Percentiles rank a stretch among this genome's conserved stretches.
Conservation (phyloP, 1,140 invertebrate species). For the Phenacoccus solenopsis region DNA sequence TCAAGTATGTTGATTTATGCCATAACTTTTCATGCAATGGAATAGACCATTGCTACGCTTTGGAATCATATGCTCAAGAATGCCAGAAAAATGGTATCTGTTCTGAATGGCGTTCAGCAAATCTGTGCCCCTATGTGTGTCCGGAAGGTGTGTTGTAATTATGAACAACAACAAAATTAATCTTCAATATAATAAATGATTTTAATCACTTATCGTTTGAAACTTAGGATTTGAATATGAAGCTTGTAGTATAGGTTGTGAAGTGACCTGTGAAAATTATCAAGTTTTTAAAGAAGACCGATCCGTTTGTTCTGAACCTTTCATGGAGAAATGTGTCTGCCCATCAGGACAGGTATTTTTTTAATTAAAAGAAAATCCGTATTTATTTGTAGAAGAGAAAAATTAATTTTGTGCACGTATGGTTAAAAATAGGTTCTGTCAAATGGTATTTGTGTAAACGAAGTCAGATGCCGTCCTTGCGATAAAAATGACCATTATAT, state of each 20-base stretch:
- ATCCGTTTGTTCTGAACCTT: conserved; percentile 38
- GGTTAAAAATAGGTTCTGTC: conserved; percentile 35
- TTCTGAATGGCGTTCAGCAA: conserved; percentile 48
- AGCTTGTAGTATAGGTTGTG: conserved; percentile 50
- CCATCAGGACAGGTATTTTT: conserved; percentile 46
- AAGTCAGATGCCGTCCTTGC: conserved; percentile 47
- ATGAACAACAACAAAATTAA: no score
- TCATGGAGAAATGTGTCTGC: conserved; percentile 72
- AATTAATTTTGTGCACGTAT: conserved; percentile 6
- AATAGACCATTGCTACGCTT: conserved; percentile 40
- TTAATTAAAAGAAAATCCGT: no score
- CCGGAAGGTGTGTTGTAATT: conserved; percentile 32
- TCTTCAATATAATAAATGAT: conserved; percentile 3
- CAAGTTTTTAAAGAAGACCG: conserved; percentile 36
- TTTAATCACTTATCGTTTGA: background rate
- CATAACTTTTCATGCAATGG: conserved; percentile 48
- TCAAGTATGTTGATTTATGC: conserved; percentile 50
- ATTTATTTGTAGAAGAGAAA: background rate
- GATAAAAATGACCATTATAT: conserved; percentile 48
- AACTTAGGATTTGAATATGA: conserved; percentile 46
- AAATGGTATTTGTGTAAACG: conserved; percentile 45
- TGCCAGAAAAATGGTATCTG: conserved; percentile 54
- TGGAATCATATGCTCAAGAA: conserved; percentile 58
- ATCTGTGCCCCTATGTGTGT: conserved; percentile 49
- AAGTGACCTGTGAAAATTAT: conserved; percentile 54